Conservation (phyloP, 53 echinoderm and acorn worm genomes). For the Patiria pectinifera region DNA sequence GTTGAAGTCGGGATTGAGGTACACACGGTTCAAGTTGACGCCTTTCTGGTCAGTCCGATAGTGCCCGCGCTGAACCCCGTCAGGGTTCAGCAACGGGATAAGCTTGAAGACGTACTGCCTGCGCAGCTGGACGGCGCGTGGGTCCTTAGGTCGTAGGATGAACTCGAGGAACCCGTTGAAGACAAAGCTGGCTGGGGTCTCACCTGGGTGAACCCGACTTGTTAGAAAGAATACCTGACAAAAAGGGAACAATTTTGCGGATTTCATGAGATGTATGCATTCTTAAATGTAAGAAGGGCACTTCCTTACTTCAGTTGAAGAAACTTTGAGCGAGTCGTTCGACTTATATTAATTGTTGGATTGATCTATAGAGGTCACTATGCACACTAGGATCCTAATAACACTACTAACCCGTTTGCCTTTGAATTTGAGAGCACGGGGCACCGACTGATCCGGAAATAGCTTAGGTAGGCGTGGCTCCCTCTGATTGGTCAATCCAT, state of each 20-base stretch:
- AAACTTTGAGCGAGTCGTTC: too few species aligned
- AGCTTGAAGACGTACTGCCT: slow-evolving; percentile 93
- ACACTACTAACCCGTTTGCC: slow-evolving; percentile 79
- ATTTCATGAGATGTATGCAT: neutral
- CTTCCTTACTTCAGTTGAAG: neutral
- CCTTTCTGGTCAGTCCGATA: slow-evolving; percentile 96
- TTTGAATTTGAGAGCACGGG: slow-evolving; percentile 82
- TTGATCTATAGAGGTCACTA: neutral
- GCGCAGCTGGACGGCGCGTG: slow-evolving; percentile 90
- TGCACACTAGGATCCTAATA: neutral
- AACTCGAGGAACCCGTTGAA: slow-evolving; percentile 98
- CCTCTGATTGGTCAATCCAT: slow-evolving; percentile 82
- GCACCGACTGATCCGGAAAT: slow-evolving; percentile 77
- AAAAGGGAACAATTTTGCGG: neutral
- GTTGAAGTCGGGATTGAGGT: slow-evolving; percentile 82
- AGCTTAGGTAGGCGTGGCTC: slow-evolving; percentile 83
- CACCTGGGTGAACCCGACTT: slow-evolving; percentile 95
- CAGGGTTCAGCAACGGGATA: slow-evolving; percentile 94
- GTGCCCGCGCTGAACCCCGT: slow-evolving; percentile 93
- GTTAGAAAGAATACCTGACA: slow-evolving; percentile 90
- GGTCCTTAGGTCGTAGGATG: slow-evolving; percentile 90
- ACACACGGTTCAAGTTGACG: slow-evolving; percentile 90
- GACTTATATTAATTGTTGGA: too few species aligned
- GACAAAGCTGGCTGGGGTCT: slow-evolving; percentile 96
- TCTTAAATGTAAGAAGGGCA: neutral